Conservation (phyloP, 2,888 invertebrate species). For the Brachypterus glaber region DNA sequence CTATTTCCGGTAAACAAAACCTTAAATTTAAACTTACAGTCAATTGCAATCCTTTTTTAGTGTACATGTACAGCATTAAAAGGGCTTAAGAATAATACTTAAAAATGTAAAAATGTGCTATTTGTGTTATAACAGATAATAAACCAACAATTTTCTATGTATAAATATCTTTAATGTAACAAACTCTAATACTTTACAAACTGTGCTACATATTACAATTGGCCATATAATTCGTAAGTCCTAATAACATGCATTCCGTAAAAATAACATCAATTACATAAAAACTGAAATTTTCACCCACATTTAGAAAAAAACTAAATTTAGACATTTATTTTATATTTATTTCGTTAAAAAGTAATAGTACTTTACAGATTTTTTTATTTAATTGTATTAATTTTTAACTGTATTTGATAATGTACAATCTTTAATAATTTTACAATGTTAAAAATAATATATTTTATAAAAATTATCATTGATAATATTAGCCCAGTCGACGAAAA, state of each 20-base stretch:
- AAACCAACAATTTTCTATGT: conserved; percentile 10
- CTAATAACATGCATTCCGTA: conserved; percentile 24
- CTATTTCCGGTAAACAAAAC: no score
- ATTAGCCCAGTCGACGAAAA: no score
- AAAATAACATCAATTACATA: conserved; percentile 23
- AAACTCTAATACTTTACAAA: conserved; percentile 22
- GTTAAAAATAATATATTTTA: not conserved
- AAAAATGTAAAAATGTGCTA: no score
- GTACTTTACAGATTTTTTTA: no score
- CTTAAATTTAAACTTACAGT: no score
- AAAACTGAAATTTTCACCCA: conserved; percentile 25
- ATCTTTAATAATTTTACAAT: conserved; percentile 14
- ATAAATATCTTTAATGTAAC: conserved; percentile 23
- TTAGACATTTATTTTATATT: conserved; percentile 9
- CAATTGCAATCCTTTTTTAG: no score
- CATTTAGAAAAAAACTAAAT: conserved; percentile 24
- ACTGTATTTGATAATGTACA: conserved; percentile 20
- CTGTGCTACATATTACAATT: conserved; percentile 25
- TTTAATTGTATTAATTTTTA: no score
- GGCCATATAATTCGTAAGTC: conserved; percentile 24
- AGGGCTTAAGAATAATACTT: no score
- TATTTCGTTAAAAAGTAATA: conserved; percentile 19
- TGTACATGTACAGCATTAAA: no score
- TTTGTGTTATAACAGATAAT: no score
- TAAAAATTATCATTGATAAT: not conserved